A percentile compares a stretch with the other conserved stretches of the same genome.
phyloP scores from a whole-genome alignment of 2,113 vertebrate genomes.

The Phrynocephalus versicolor region DNA sequence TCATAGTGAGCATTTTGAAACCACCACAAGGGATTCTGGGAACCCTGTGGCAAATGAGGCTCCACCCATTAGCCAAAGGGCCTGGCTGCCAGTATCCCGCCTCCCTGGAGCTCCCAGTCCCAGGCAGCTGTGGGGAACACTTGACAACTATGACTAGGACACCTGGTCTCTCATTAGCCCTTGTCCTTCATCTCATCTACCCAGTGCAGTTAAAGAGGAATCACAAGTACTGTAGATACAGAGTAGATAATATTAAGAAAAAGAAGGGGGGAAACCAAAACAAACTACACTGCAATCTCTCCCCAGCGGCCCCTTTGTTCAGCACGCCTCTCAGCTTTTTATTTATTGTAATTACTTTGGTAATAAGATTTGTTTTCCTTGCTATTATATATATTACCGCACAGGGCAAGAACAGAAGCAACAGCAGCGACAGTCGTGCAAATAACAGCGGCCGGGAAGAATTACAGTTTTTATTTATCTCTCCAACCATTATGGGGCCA shows the following conservation, averaged over 20 bases:
- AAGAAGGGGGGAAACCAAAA: too few species aligned
- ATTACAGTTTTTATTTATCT: conserved; percentile 81
- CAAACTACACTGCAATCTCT: conserved; percentile 67
- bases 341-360: conserved; percentile 81
- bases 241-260: too few species aligned
- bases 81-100: too few species aligned
- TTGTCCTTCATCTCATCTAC: conserved; percentile 56
- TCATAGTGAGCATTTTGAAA: too few species aligned
- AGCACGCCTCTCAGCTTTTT: conserved; percentile 69
- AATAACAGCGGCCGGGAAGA: conserved; percentile 70
- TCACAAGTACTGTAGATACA: conserved; percentile 57
- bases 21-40: too few species aligned
- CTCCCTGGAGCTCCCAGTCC: too few species aligned
- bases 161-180: conserved; percentile 69
- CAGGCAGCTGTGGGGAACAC: too few species aligned
- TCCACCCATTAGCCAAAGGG: too few species aligned
- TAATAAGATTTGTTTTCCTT: conserved; percentile 80
- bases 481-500: conserved; percentile 69
- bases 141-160: too few species aligned
- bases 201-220: conserved; percentile 28
- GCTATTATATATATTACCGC: conserved; percentile 74
- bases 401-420: conserved; percentile 61
- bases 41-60: too few species aligned
- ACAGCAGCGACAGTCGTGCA: neutral
- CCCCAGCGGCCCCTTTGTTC: conserved; percentile 64